phyloP scores from a whole-genome alignment of 2,113 vertebrate genomes.

The Eublepharis macularius region DNA sequence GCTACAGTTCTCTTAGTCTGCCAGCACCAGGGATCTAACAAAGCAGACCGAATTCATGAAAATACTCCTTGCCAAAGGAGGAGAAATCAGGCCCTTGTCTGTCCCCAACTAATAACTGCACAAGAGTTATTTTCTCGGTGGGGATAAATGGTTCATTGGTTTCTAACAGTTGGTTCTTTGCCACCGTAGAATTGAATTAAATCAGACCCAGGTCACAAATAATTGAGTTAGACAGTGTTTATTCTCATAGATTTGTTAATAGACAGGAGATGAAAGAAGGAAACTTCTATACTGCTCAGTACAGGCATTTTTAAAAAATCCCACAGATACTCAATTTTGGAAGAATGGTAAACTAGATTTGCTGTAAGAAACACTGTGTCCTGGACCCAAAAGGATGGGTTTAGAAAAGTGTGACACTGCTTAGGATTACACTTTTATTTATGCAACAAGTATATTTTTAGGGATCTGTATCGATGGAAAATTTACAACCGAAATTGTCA shows the following conservation, averaged over 20 bases:
- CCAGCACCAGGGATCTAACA: slow-evolving; percentile 32
- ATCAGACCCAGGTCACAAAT: slow-evolving; percentile 58
- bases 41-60: slow-evolving; percentile 46
- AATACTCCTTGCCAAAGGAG: slow-evolving; percentile 24
- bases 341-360: background rate
- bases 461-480: background rate
- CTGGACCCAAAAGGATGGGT: background rate
- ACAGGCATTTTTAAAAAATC: background rate
- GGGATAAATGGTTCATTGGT: slow-evolving; percentile 57
- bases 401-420: no score
- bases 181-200: slow-evolving; percentile 65
- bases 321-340: background rate
- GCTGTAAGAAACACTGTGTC: background rate
- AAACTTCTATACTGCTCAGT: slow-evolving; percentile 32
- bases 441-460: background rate
- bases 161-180: slow-evolving; percentile 57
- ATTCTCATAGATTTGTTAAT: slow-evolving; percentile 47
- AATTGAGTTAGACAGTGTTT: slow-evolving; percentile 62
- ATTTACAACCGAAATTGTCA: background rate
- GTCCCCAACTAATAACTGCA: slow-evolving; percentile 40
- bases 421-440: background rate
- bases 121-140: slow-evolving; percentile 52
- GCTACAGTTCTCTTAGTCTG: slow-evolving; percentile 16
- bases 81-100: slow-evolving; percentile 40
- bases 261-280: slow-evolving; percentile 46